phyloP scores from a whole-genome alignment of 2,888 invertebrate genomes.

The Callyntrura sp. region DNA sequence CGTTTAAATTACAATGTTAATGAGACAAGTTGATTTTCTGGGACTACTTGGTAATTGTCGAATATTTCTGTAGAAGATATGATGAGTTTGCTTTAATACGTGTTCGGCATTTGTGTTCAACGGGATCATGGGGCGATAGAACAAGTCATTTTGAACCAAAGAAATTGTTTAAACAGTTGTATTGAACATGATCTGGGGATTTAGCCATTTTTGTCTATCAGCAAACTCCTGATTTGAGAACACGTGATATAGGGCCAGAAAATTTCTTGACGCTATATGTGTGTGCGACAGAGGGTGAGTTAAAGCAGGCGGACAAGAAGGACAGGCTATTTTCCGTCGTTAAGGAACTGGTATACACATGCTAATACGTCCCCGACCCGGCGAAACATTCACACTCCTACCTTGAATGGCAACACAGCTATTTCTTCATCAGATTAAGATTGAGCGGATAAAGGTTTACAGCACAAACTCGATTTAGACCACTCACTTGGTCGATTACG shows the following conservation, averaged over 20 bases:
- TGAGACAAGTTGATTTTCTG: slow-evolving; percentile 60
- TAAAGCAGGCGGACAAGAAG: not conserved
- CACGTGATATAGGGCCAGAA: not conserved
- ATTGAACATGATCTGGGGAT: slow-evolving; percentile 29
- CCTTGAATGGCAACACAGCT: not conserved
- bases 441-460: slow-evolving; percentile 19
- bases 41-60: slow-evolving; percentile 35
- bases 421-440: slow-evolving; percentile 10
- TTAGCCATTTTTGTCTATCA: slow-evolving; percentile 8
- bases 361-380: not conserved
- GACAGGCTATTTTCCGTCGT: slow-evolving; percentile 26
- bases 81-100: not conserved
- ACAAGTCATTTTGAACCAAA: slow-evolving; percentile 12
- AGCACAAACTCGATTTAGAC: slow-evolving; percentile 28
- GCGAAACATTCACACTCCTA: not conserved
- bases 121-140: slow-evolving; percentile 6
- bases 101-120: not conserved
- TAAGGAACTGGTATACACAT: slow-evolving; percentile 17
- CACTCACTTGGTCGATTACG: slow-evolving; percentile 32
- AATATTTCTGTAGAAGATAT: slow-evolving; percentile 16
- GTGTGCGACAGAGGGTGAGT: not conserved
- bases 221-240: not conserved
- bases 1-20: slow-evolving; percentile 65
- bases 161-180: slow-evolving; percentile 36
- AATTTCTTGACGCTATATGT: not conserved